phyloP scores from a whole-genome alignment of 2,113 vertebrate genomes.

The Okapia johnstoni region DNA sequence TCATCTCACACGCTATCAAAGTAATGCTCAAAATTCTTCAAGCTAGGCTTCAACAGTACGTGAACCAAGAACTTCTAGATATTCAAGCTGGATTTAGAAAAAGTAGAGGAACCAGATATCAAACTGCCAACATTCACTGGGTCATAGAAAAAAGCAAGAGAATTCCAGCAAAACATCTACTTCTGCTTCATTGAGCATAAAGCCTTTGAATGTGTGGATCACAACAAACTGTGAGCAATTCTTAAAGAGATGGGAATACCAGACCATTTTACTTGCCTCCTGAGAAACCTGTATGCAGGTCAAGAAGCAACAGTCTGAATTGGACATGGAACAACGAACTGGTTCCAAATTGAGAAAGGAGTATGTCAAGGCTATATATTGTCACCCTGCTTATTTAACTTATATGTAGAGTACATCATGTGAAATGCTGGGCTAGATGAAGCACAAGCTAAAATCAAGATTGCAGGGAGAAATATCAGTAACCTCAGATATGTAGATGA shows the following conservation, averaged over 20 bases:
- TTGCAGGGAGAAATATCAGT: background rate
- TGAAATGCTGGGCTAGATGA: background rate
- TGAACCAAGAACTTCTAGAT: background rate
- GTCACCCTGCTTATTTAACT: background rate
- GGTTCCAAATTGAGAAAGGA: background rate
- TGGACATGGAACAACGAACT: background rate
- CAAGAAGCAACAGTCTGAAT: background rate
- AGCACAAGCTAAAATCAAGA: background rate
- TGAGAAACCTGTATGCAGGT: background rate
- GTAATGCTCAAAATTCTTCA: background rate
- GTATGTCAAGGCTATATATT: background rate
- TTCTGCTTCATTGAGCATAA: background rate
- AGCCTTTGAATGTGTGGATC: background rate
- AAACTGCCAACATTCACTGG: background rate
- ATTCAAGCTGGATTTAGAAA: background rate
- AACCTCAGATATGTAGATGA: background rate
- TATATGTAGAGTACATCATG: background rate
- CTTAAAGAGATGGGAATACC: background rate
- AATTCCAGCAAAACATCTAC: background rate
- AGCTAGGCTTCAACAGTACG: rapidly evolving
- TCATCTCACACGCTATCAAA: background rate
- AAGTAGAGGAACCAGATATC: background rate
- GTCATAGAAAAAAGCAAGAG: background rate
- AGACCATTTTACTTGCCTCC: background rate
- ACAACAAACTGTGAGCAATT: background rate